These are phyloP conservation scores for Perccottus glenii DNA, from an alignment of 2,113 vertebrate genomes.

Conservation along the genomic window DNA sequence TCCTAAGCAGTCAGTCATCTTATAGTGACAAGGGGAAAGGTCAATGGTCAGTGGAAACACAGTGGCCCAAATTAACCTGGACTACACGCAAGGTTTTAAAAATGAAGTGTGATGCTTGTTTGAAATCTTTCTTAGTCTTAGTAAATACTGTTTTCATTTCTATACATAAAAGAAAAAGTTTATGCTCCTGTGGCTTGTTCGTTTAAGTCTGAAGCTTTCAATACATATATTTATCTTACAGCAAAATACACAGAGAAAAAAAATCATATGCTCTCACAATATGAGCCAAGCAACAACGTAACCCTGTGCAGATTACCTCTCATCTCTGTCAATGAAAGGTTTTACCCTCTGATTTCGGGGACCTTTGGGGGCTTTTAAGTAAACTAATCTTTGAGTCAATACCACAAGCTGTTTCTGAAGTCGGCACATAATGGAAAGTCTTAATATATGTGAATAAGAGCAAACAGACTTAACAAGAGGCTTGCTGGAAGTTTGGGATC, in stretches of 20 bases:
- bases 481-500: slow-evolving; percentile 77
- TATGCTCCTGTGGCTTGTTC: slow-evolving; percentile 46
- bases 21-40: slow-evolving; percentile 21
- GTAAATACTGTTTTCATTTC: slow-evolving; percentile 63
- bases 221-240: slow-evolving; percentile 60
- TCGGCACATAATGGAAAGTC: slow-evolving; percentile 67
- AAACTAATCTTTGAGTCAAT: slow-evolving; percentile 81
- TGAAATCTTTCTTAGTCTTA: slow-evolving; percentile 32
- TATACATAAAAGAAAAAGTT: slow-evolving; percentile 43
- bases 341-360: slow-evolving; percentile 56
- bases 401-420: slow-evolving; percentile 75
- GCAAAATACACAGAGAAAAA: slow-evolving; percentile 12
- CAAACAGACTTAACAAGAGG: slow-evolving; percentile 70
- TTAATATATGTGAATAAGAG: slow-evolving; percentile 70
- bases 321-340: slow-evolving; percentile 65
- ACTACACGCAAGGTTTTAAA: slow-evolving; percentile 20
- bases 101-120: neutral
- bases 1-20: slow-evolving; percentile 22
- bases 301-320: slow-evolving; percentile 67
- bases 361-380: slow-evolving; percentile 73
- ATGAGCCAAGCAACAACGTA: slow-evolving; percentile 2
- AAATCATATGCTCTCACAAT: slow-evolving; percentile 1
- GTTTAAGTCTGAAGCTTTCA: slow-evolving; percentile 36
- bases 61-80: slow-evolving; percentile 33
- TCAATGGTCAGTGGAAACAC: slow-evolving; percentile 23